Base-by-base conservation (phyloP, 2,113 vertebrate genomes). In the Pitta sordida region DNA sequence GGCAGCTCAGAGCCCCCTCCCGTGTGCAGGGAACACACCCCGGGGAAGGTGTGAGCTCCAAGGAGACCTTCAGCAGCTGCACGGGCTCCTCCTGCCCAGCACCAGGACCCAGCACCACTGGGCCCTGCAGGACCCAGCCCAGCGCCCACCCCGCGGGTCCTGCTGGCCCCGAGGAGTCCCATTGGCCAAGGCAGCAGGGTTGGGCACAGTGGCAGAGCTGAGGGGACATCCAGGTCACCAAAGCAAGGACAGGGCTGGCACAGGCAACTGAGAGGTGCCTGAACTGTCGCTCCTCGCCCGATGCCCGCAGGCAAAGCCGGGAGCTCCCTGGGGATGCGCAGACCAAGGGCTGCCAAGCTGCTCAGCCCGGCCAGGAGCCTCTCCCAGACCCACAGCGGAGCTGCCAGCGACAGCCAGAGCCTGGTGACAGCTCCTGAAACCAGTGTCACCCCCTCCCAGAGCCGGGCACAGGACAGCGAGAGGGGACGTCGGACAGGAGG, bases 361-460 rank as follows among this genome's bases (percentile, higher is more conserved):
- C 71, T 55, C 0, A 0, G 15, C 67, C 59, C 2, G 0, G n/a
- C 0, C 0, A 59, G 52, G 64, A 56, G n/a, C 51, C 51, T n/a
- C 15, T 14, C 48, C 21, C 44, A n/a, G 49, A 19, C 46, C 26
- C 7, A 2, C 2, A 2, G 49, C 63, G 86, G 44, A 90, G 65
- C 86, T 59, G 67, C 80, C 68, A 9, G 2, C 0, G 2, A 63
- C 80, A 92, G 83, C 24, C 80, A 13, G 62, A 13, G 70, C 65
- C 91, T 84, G 58, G 58, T 29, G 13, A 22, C 76, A 62, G 55
- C 73, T 48, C 56, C 86, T 9, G 0, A 23, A 58, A 55, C 34
- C n/a, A 77, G 80, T 73, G 12, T 34, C 65, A 39, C 9, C 39
- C 10, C 48, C 43, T 24, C 63, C 69, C 56, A 52, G 85, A 2